Base-by-base conservation (phyloP, 1,140 invertebrate genomes). In the Megathymus violae region DNA sequence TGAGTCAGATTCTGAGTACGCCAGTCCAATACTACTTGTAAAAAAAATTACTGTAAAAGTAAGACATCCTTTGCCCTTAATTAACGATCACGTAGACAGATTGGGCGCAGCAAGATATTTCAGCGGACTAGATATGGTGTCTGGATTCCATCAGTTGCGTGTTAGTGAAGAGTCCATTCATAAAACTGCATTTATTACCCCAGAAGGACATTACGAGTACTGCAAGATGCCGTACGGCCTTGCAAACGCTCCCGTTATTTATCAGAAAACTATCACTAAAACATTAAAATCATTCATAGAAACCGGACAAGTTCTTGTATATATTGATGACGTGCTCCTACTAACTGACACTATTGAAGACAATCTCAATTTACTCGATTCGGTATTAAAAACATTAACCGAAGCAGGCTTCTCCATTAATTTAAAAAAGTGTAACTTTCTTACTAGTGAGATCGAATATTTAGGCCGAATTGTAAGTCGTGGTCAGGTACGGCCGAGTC, bases 141-240 rank as follows among this genome's bases (percentile, higher is more conserved):
- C 64, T 19, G 82, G 80, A 0, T 89, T 78, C 56, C 77, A 81
- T 16, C 84, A 91, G 58, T 74, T 91, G 0, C 66, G 62, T 1
- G 19, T 89, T 0, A 52, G 90, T 0, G 67, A 80, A 43, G 65
- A 72, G 19, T 68, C 78, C 0, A 80, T 82, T 63, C 78, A 66
- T 15, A 68, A n/a, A n/a, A n/a, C n/a, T n/a, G n/a, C n/a, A n/a
- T n/a, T n/a, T n/a, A n/a, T n/a, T n/a, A n/a, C n/a, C n/a, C n/a
- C n/a, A n/a, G n/a, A 82, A 46, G 73, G 51, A 0, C 81, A 80
- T 31, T 93, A 91, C 60, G 89, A 92, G 62, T 92, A 74, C 58
- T 48, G 66, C 0, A 64, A 76, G 50, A 74, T 92, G 63, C 91
- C 88, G n/a, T 92, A 92, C 68, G 91, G 92, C n/a, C 64, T 93